Conservation (phyloP, 2,888 invertebrate genomes). For the Pyrgus malvae region DNA sequence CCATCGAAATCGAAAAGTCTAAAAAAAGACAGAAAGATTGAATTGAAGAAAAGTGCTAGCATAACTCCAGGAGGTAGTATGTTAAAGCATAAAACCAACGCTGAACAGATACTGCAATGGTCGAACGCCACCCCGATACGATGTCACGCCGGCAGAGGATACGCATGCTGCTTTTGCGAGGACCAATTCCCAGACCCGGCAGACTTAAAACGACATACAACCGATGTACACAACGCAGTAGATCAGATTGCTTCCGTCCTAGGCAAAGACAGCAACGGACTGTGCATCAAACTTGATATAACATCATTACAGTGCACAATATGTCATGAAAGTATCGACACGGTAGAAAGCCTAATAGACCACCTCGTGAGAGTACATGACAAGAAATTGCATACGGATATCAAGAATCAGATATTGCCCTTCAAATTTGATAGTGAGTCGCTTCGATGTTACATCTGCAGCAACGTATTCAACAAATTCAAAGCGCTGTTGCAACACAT, state of each 20-base stretch:
- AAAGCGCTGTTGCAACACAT: conserved; percentile 68
- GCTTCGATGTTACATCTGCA: conserved; percentile 61
- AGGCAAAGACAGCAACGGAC: conserved; percentile 31
- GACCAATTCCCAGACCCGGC: conserved; percentile 38
- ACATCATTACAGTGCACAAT: conserved; percentile 48
- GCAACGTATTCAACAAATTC: conserved; percentile 65
- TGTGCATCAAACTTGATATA: conserved; percentile 50
- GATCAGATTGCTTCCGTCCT: conserved; percentile 34
- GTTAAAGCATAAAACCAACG: conserved; percentile 32
- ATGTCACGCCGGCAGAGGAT: conserved; percentile 40
- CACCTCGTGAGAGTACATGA: conserved; percentile 46
- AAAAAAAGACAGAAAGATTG: neutral
- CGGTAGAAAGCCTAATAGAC: conserved; percentile 40
- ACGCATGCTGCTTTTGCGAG: conserved; percentile 44
- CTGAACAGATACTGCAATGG: conserved; percentile 36
- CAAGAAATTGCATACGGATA: conserved; percentile 42
- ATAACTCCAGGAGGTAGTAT: conserved; percentile 18
- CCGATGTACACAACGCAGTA: conserved; percentile 35
- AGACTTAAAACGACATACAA: conserved; percentile 44
- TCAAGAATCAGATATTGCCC: conserved; percentile 53
- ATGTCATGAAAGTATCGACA: conserved; percentile 41
- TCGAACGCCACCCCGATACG: conserved; percentile 52
- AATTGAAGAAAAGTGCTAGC: neutral
- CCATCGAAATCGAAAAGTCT: conserved; percentile 19
- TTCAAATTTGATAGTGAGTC: conserved; percentile 52